phyloP scores from a whole-genome alignment of 23 tunicate genomes.

The Halocynthia aurantium region DNA sequence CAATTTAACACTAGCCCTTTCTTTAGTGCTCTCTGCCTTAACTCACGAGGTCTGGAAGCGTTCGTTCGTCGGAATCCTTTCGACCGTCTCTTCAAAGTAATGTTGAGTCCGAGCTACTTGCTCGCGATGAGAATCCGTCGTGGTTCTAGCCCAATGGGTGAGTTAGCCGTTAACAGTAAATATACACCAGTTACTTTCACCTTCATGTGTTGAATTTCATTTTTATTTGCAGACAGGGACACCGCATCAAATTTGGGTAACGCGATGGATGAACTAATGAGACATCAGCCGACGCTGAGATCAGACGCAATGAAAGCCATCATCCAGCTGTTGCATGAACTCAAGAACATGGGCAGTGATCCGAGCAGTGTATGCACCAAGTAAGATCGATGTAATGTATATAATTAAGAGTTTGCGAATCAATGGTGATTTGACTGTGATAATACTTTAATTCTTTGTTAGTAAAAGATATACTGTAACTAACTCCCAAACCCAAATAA shows the following conservation, averaged over 20 bases:
- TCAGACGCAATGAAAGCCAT: slow-evolving; percentile 86
- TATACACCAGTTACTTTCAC: neutral
- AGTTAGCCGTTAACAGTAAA: neutral
- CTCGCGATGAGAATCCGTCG: slow-evolving; percentile 87
- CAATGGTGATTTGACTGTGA: no score
- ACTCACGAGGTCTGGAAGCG: slow-evolving; percentile 79
- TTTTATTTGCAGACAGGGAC: slow-evolving; percentile 29
- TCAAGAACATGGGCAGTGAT: slow-evolving; percentile 68
- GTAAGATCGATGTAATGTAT: slow-evolving; percentile 1
- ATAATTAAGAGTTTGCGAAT: no score
- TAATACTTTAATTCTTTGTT: no score
- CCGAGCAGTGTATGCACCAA: slow-evolving; percentile 86
- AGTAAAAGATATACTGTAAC: no score
- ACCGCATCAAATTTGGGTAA: slow-evolving; percentile 89
- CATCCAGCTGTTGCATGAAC: slow-evolving; percentile 52
- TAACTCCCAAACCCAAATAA: no score
- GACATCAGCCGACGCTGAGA: slow-evolving; percentile 85
- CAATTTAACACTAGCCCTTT: neutral
- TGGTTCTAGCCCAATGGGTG: slow-evolving; percentile 82
- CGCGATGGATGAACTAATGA: slow-evolving; percentile 97
- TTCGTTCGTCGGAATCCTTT: slow-evolving; percentile 90
- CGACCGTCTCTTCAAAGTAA: slow-evolving; percentile 83
- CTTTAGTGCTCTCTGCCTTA: slow-evolving; percentile 83
- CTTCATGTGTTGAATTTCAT: neutral
- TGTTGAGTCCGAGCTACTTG: slow-evolving; percentile 85